Evolutionary conservation across 1,140 invertebrate genomes (phyloP).

Genomic region (Spodoptera frugiperda): DNA sequence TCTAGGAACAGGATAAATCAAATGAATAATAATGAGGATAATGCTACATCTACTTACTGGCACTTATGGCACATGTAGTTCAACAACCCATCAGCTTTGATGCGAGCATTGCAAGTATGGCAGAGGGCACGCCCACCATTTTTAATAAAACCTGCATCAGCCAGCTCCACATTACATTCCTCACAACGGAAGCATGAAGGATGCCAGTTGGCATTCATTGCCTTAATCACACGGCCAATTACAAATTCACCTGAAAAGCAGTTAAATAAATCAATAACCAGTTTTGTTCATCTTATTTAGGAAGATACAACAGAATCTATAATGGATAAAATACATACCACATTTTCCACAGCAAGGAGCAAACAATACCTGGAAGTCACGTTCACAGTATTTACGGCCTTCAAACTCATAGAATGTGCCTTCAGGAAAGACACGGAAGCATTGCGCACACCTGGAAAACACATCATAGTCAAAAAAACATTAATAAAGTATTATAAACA

Average conservation of each 20-base stretch:
- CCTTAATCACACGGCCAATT: conserved; percentile 99
- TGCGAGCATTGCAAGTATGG: conserved; percentile 98
- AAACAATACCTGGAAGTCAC: conserved; percentile 99
- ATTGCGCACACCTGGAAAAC: conserved; percentile 96
- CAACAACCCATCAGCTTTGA: conserved; percentile 97
- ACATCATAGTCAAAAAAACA: background rate
- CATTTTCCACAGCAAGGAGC: conserved; percentile 99
- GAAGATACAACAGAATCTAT: background rate
- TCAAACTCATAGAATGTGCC: conserved; percentile 99
- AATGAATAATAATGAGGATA: no score
- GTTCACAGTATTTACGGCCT: conserved; percentile 99
- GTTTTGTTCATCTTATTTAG: background rate
- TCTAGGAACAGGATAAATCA: no score
- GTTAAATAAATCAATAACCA: background rate
- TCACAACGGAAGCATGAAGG: conserved; percentile 99
- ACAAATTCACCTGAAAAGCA: conserved; percentile 94
- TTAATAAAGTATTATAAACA: background rate
- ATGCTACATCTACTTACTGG: conserved; percentile 90
- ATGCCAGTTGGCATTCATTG: conserved; percentile 99
- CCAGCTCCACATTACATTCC: conserved; percentile 95
- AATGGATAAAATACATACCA: conserved; percentile 87
- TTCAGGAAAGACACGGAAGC: conserved; percentile 98
- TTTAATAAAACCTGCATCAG: conserved; percentile 99
- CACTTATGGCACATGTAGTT: conserved; percentile 99
- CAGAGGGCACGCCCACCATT: conserved; percentile 97